phyloP scores from a whole-genome alignment of 2,113 vertebrate species.

The Hydrolagus affinis region DNA sequence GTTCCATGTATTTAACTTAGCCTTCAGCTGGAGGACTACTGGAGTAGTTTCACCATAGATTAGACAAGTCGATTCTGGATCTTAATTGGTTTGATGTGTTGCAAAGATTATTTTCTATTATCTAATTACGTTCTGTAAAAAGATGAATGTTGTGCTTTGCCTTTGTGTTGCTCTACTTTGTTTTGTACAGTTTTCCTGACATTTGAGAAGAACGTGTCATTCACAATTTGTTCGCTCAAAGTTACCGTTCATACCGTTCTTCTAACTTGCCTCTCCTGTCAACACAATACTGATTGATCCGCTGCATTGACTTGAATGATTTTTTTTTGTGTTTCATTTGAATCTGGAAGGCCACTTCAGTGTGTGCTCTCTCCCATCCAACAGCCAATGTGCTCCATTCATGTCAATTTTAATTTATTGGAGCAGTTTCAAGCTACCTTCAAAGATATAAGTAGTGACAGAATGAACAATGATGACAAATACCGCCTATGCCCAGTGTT shows the following conservation, averaged over 20 bases:
- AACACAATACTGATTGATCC: not conserved
- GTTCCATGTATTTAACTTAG: not conserved
- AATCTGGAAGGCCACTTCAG: not conserved
- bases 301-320: not conserved
- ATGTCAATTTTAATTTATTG: not conserved
- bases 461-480: not conserved
- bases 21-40: not conserved
- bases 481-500: not conserved
- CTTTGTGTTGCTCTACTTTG: not conserved
- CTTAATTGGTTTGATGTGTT: not conserved
- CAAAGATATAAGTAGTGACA: not conserved
- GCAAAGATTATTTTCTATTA: not conserved
- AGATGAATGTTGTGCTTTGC: slow-evolving; percentile 2
- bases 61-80: not conserved
- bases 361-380: not conserved
- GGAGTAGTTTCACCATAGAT: not conserved
- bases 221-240: not conserved
- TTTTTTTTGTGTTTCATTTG: not conserved
- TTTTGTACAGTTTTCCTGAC: not conserved
- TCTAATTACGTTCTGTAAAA: not conserved
- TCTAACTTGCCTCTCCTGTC: not conserved
- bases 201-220: not conserved
- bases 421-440: not conserved
- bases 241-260: not conserved
- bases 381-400: not conserved